Conservation (phyloP, 2,888 invertebrate species). For the Lithosia quadra region DNA sequence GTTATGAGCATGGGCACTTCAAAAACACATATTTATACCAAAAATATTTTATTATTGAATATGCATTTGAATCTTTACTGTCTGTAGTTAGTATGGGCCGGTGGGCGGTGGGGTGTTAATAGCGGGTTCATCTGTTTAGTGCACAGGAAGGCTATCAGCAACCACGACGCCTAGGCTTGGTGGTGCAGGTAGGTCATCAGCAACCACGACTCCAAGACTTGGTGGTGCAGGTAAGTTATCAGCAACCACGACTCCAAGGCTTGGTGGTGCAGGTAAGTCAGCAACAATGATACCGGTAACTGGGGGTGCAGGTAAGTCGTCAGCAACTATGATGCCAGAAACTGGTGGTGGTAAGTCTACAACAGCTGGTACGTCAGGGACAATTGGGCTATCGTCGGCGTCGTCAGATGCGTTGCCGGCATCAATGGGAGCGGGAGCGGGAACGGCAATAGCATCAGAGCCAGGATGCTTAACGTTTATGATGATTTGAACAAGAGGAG, state of each 20-base stretch:
- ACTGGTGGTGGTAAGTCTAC: constrained; percentile 29
- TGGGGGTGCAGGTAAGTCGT: constrained; percentile 38
- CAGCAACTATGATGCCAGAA: constrained; percentile 37
- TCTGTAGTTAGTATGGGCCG: not conserved
- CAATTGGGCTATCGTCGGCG: constrained; percentile 23
- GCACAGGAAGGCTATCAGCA: not conserved
- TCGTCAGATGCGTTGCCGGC: not conserved
- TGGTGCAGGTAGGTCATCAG: not conserved
- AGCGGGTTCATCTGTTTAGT: not conserved
- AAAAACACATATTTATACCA: not conserved
- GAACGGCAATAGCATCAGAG: constrained; percentile 15
- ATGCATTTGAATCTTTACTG: not conserved
- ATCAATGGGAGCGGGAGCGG: constrained; percentile 20
- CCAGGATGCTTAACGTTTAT: constrained; percentile 6
- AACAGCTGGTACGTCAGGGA: constrained; percentile 22
- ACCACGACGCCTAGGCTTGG: not conserved
- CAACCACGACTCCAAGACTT: not conserved
- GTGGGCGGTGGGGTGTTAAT: not conserved
- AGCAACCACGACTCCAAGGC: not conserved
- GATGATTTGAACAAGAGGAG: constrained; percentile 9
- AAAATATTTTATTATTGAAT: not conserved
- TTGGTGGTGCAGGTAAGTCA: constrained; percentile 39
- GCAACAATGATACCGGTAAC: constrained; percentile 50
- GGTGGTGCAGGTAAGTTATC: not conserved
- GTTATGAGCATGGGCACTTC: too few relatives aligned